Conservation (phyloP, 2,113 vertebrate species). For the Penelope pileata region DNA sequence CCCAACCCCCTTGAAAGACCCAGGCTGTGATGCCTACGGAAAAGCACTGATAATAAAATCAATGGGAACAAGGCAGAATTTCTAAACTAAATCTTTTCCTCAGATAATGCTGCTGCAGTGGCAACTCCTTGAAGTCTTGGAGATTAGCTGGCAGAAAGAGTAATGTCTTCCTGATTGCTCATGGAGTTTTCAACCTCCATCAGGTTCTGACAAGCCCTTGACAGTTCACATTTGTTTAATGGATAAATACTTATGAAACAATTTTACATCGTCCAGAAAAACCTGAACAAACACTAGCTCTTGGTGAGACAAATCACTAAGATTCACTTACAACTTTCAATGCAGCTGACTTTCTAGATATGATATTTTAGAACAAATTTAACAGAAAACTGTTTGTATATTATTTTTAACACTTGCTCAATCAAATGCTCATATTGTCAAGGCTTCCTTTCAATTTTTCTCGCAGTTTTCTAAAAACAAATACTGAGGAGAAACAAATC, state of each 20-base stretch:
- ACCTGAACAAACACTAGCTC: neutral
- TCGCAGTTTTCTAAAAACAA: neutral
- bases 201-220: neutral
- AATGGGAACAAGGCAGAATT: neutral
- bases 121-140: neutral
- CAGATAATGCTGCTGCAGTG: neutral
- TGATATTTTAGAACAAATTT: neutral
- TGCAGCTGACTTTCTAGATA: neutral
- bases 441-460: neutral
- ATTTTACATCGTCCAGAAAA: neutral
- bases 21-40: neutral
- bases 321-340: neutral
- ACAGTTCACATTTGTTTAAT: neutral
- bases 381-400: neutral
- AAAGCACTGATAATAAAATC: neutral
- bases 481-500: neutral
- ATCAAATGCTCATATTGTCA: neutral
- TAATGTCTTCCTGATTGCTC: neutral
- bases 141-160: neutral
- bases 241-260: neutral
- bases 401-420: neutral
- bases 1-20: neutral
- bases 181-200: neutral
- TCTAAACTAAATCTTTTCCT: neutral
- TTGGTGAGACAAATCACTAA: neutral